A percentile compares a stretch with the other conserved stretches of the same genome.
Conservation (phyloP, 2,113 vertebrate genomes). For the Onychostruthus taczanowskii region DNA sequence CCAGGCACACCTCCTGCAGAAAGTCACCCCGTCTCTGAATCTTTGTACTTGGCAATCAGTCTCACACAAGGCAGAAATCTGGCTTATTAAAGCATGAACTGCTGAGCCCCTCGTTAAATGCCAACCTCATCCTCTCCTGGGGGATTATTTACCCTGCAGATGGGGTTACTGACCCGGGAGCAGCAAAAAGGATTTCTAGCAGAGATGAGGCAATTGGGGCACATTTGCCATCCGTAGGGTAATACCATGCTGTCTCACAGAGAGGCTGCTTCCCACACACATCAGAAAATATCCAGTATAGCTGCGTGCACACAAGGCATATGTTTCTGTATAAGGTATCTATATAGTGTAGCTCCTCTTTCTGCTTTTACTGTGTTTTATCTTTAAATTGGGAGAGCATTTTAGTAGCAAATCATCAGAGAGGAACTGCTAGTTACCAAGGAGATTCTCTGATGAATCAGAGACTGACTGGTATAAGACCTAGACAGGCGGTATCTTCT, state of each 20-base stretch:
- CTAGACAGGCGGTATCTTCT: conserved; percentile 51
- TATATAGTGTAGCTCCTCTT: neutral
- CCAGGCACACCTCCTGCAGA: neutral
- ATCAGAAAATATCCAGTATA: neutral
- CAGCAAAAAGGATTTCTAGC: neutral
- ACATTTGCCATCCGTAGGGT: neutral
- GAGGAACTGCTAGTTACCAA: conserved; percentile 70
- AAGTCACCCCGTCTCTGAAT: neutral
- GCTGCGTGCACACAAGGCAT: neutral
- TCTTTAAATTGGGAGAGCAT: conserved; percentile 68
- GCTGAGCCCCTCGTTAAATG: neutral
- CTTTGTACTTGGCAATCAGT: neutral
- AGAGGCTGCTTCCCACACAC: neutral
- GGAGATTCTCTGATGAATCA: conserved; percentile 67
- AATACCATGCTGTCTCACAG: neutral
- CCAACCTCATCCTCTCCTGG: neutral
- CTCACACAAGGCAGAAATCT: neutral
- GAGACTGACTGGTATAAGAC: conserved; percentile 59
- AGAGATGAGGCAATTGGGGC: neutral
- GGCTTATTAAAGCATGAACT: neutral
- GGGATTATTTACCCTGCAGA: neutral
- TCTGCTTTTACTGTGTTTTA: conserved; percentile 43
- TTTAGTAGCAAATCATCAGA: conserved; percentile 66
- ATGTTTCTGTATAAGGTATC: neutral
- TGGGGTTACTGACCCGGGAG: neutral